phyloP scores from a whole-genome alignment of 2,888 invertebrate species.

The Cerastis rubricosa region DNA sequence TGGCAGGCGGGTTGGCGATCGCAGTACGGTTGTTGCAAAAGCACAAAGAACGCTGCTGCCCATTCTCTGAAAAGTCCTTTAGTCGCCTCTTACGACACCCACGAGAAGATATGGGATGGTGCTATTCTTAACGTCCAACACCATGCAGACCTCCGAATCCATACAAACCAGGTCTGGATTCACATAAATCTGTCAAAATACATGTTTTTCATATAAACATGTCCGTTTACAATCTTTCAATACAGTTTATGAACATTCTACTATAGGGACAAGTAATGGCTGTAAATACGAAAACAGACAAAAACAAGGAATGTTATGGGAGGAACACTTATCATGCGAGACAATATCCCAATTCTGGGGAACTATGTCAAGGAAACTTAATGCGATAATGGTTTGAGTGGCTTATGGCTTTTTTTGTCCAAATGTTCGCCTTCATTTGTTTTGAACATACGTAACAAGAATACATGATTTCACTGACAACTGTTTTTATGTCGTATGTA shows the following conservation, averaged over 20 bases:
- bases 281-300: background rate
- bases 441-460: background rate
- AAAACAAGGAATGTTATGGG: background rate
- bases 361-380: constrained; percentile 19
- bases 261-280: background rate
- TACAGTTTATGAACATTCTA: constrained; percentile 7
- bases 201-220: constrained; percentile 1
- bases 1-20: too few relatives aligned
- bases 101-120: too few relatives aligned
- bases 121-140: too few relatives aligned
- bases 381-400: constrained; percentile 12
- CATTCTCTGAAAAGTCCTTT: too few relatives aligned
- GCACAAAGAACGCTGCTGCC: too few relatives aligned
- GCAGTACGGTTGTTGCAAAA: too few relatives aligned
- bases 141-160: too few relatives aligned
- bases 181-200: constrained; percentile 8
- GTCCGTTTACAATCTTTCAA: constrained; percentile 1
- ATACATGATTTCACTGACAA: background rate
- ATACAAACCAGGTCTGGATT: too few relatives aligned
- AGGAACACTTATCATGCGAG: constrained; percentile 12
- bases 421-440: constrained; percentile 10
- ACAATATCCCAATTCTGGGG: background rate
- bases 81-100: too few relatives aligned
- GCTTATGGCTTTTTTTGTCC: constrained; percentile 5
- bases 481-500: background rate